These are phyloP conservation scores for Pachymerium ferrugineum DNA, from an alignment of 2,888 invertebrate species.

Conservation along the genomic window DNA sequence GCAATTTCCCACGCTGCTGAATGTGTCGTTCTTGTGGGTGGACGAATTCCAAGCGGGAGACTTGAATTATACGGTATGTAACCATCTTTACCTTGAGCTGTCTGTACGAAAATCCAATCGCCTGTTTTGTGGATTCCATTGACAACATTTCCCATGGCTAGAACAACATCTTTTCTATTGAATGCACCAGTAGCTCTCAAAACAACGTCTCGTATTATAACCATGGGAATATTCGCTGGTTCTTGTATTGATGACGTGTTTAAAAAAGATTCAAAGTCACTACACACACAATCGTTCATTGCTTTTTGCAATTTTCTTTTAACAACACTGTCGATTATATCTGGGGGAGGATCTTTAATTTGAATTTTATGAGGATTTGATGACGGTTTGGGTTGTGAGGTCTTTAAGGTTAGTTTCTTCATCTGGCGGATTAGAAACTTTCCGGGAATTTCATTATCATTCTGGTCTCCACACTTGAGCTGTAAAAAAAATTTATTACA, in stretches of 20 bases:
- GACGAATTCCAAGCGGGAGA: slow-evolving; percentile 68
- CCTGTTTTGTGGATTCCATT: slow-evolving; percentile 81
- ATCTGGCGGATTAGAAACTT: too few relatives aligned
- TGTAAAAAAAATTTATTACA: too few relatives aligned
- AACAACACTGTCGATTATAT: background rate
- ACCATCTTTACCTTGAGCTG: slow-evolving; percentile 77
- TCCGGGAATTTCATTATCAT: too few relatives aligned
- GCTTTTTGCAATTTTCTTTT: background rate
- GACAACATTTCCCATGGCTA: slow-evolving; percentile 76
- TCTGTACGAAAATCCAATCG: slow-evolving; percentile 77
- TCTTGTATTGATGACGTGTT: slow-evolving; percentile 69
- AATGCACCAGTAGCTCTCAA: slow-evolving; percentile 43
- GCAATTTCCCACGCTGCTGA: slow-evolving; percentile 26
- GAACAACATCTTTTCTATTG: slow-evolving; percentile 63
- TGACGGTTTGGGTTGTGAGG: too few relatives aligned
- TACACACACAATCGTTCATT: background rate
- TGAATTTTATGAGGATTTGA: too few relatives aligned
- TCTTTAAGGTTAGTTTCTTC: too few relatives aligned
- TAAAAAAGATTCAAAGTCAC: slow-evolving; percentile 60
- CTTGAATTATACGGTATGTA: slow-evolving; percentile 72
- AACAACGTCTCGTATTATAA: slow-evolving; percentile 59
- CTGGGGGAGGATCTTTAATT: background rate
- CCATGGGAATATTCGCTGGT: slow-evolving; percentile 80
- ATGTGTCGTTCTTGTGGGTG: slow-evolving; percentile 41
- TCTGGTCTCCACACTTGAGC: too few relatives aligned